Evolutionary conservation across 2,888 invertebrate species (phyloP).

Genomic region (Drosophila diplacantha): DNA sequence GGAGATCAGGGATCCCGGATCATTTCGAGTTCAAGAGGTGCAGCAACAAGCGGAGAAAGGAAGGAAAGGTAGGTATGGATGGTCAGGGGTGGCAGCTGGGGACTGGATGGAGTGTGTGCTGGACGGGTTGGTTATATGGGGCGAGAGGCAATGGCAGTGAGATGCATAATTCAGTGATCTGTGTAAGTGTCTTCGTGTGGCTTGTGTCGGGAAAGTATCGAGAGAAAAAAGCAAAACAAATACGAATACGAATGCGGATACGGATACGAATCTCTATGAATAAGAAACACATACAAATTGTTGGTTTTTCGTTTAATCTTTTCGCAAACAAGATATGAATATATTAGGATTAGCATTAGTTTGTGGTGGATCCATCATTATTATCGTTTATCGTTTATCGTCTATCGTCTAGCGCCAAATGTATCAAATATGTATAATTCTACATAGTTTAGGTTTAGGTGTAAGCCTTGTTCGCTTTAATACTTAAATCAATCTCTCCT

Average conservation of each 20-base stretch:
- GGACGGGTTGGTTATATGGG: neutral
- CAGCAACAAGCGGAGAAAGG: conserved; percentile 2
- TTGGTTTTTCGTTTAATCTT: conserved; percentile 66
- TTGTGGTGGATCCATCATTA: conserved; percentile 27
- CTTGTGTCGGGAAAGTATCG: neutral
- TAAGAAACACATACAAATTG: conserved; percentile 72
- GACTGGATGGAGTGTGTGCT: neutral
- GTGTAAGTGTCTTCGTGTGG: neutral
- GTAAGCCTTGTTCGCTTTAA: conserved; percentile 15
- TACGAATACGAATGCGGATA: neutral
- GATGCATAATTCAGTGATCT: conserved; percentile 2
- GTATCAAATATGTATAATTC: conserved; percentile 13
- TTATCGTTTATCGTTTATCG: conserved; percentile 8
- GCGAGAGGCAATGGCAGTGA: neutral
- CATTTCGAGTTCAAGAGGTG: neutral
- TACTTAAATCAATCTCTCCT: conserved; percentile 20
- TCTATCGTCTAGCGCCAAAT: conserved; percentile 4
- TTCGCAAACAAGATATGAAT: conserved; percentile 68
- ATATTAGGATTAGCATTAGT: conserved; percentile 47
- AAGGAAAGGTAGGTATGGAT: neutral
- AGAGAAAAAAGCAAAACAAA: conserved; percentile 5
- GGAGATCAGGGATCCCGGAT: neutral
- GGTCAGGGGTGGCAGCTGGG: neutral
- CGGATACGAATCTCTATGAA: conserved; percentile 34
- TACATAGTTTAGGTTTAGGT: conserved; percentile 11